Base-by-base conservation (phyloP, 2,888 invertebrate genomes). In the Drosophila quinaria region DNA sequence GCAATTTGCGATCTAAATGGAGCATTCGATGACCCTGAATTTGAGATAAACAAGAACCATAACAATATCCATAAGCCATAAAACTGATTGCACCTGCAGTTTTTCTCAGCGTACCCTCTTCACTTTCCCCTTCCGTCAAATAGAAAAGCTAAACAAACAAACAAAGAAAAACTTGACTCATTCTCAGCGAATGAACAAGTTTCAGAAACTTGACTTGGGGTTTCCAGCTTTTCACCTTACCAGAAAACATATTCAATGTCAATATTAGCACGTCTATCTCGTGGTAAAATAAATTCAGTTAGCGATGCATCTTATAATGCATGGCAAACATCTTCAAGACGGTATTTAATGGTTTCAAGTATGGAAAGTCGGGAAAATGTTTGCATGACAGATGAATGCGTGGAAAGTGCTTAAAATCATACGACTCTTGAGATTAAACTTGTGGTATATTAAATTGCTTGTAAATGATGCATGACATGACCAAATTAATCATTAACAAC, bases 181-280 rank as follows among this genome's bases (percentile, higher is more conserved):
- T 87, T 86, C 80, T 66, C 70, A 70, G 47, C 41, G 25, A 37
- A 42, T n/a, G 51, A 70, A 71, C 77, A 52, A 61, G 72, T 83
- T 81, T 64, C 6, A 29, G 5, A 37, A 3, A 41, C 54, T 63
- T 29, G 37, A 19, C 17, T 33, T 42, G n/a, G 4, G 37, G n/a
- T 63, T 59, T 63, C 63, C 35, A 58, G 69, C 56, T 64, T 74
- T 62, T 42, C 39, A 61, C 46, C 29, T 9, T 54, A 64, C 58
- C 55, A 54, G 56, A 65, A 66, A 72, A 61, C 66, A 74, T 70
- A 72, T 89, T 84, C 85, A 84, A 81, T 89, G 89, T 87, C 87
- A 84, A 87, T 78, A 87, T 89, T 81, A 69, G 73, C 81, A 87
- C 74, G 81, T 58, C 70, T 62, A 47, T 71, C 65, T 65, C 33